Percentiles rank a stretch among this genome's conserved stretches.
Evolutionary conservation across 2,888 invertebrate species (phyloP).

Genomic region (Gastracanthus pulcherrimus): DNA sequence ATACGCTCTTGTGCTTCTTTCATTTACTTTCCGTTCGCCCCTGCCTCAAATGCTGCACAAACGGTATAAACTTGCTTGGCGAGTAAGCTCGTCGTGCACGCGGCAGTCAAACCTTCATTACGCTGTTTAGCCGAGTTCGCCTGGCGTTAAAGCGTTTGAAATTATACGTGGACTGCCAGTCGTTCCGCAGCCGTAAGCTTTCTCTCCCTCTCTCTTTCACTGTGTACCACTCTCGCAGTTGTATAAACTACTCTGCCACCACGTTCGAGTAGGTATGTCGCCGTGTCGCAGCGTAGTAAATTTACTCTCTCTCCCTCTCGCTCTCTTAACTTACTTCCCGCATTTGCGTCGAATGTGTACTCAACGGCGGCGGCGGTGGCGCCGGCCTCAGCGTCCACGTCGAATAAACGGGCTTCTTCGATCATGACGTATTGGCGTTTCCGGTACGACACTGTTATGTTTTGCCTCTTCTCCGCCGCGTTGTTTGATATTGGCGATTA

Average conservation of each 20-base stretch:
- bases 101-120: conserved; percentile 1
- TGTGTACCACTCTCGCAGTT: background rate
- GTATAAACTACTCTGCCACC: background rate
- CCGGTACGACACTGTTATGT: background rate
- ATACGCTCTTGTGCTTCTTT: too few species aligned
- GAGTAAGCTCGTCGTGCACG: background rate
- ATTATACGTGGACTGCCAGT: background rate
- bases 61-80: background rate
- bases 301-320: background rate
- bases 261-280: too few species aligned
- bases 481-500: background rate
- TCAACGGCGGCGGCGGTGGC: too few species aligned
- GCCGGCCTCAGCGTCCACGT: background rate
- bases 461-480: background rate
- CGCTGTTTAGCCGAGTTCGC: background rate
- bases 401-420: conserved; percentile 2
- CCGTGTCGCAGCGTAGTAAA: too few species aligned
- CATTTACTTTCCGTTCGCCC: background rate
- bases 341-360: background rate
- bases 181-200: too few species aligned
- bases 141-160: background rate
- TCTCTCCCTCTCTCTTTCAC: background rate
- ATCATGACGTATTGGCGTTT: conserved; percentile 8
- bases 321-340: background rate
- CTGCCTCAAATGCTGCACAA: background rate